Percentiles rank a stretch among this genome's conserved stretches.
These are phyloP conservation scores for Rhinoraja longicauda DNA, from an alignment of 2,797 vertebrate species.

Conservation along the genomic window DNA sequence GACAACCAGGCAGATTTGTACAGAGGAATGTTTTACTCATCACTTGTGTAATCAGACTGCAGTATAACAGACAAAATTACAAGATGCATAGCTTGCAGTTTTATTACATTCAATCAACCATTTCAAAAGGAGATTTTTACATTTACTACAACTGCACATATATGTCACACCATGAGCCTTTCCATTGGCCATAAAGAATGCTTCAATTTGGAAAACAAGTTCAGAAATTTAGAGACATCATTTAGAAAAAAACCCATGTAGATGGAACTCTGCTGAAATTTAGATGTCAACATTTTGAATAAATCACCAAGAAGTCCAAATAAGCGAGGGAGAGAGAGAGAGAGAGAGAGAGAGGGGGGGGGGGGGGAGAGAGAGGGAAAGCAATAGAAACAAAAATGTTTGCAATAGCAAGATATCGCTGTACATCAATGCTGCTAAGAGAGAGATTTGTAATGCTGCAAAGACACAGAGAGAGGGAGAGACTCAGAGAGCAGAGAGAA, in stretches of 20 bases:
- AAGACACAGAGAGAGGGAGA: too few species aligned
- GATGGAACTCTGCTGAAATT: not conserved
- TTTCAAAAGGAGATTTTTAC: not conserved
- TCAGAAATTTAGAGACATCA: not conserved
- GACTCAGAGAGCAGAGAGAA: too few species aligned
- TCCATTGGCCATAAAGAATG: not conserved
- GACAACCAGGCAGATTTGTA: conserved; percentile 30
- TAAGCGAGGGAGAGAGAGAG: not conserved
- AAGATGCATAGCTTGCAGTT: conserved; percentile 31
- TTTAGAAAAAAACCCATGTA: not conserved
- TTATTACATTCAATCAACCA: conserved; percentile 35
- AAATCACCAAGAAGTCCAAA: not conserved
- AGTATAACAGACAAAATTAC: conserved; percentile 28
- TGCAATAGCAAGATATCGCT: too few species aligned
- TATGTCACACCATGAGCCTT: not conserved
- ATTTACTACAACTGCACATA: conserved; percentile 18
- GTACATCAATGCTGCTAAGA: too few species aligned
- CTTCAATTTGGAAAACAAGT: not conserved
- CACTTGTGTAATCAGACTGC: conserved; percentile 13
- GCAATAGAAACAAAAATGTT: too few species aligned
- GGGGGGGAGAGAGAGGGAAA: too few species aligned
- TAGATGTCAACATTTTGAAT: not conserved
- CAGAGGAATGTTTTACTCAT: conserved; percentile 27
- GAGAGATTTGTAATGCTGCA: too few species aligned
- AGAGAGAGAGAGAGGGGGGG: too few species aligned